Percentiles rank a stretch among this genome's conserved stretches.
Conservation (phyloP, 2,797 vertebrate genomes). For the Hoplostethus atlanticus region DNA sequence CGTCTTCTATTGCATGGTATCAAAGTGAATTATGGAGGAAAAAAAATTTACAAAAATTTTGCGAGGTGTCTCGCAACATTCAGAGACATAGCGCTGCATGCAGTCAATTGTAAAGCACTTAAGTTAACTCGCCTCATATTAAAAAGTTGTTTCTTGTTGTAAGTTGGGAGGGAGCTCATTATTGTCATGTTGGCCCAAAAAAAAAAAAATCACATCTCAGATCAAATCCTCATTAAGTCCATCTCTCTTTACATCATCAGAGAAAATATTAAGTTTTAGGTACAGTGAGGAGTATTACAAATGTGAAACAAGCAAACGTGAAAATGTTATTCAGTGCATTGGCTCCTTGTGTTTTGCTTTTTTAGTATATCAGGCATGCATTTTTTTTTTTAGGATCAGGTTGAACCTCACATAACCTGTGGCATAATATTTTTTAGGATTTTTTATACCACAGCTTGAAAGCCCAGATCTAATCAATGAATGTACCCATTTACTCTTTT, state of each 20-base stretch:
- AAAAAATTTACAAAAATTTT: constrained; percentile 72
- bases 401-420: constrained; percentile 76
- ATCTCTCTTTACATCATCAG: constrained; percentile 62
- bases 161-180: constrained; percentile 83
- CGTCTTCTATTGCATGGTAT: constrained; percentile 91
- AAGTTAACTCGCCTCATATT: constrained; percentile 83
- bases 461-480: constrained; percentile 88
- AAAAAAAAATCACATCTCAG: constrained; percentile 60
- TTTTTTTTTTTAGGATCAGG: constrained; percentile 65
- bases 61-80: constrained; percentile 82
- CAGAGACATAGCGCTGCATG: constrained; percentile 86
- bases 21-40: constrained; percentile 86
- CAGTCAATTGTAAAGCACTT: constrained; percentile 84
- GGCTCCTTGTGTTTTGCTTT: constrained; percentile 74
- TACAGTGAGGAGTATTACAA: constrained; percentile 78
- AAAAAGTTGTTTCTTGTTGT: constrained; percentile 65
- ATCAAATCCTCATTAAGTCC: constrained; percentile 68
- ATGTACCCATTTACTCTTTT: constrained; percentile 84
- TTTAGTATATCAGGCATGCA: constrained; percentile 63
- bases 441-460: constrained; percentile 80
- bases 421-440: constrained; percentile 51
- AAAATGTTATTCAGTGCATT: constrained; percentile 83
- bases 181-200: constrained; percentile 83
- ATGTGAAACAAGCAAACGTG: constrained; percentile 84
- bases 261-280: constrained; percentile 70